phyloP scores from a whole-genome alignment of 2,888 invertebrate genomes.

The Trilocha varians region DNA sequence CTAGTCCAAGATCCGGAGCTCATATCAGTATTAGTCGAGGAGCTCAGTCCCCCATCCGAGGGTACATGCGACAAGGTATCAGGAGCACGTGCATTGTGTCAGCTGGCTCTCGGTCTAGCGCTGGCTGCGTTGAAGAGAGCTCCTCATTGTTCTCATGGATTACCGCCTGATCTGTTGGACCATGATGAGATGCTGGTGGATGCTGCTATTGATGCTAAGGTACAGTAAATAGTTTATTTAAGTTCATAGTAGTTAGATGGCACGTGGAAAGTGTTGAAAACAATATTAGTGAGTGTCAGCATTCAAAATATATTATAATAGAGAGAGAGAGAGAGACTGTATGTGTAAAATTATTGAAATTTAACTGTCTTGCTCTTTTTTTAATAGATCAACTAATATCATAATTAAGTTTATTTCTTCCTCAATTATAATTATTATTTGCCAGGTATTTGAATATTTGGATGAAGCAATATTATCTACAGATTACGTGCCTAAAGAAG shows the following conservation, averaged over 20 bases:
- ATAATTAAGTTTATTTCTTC: no score
- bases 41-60: constrained; percentile 47
- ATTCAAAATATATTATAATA: no score
- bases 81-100: constrained; percentile 51
- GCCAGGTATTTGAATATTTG: constrained; percentile 84
- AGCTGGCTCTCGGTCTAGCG: constrained; percentile 45
- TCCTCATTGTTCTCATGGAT: constrained; percentile 40
- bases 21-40: constrained; percentile 65
- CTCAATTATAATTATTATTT: background rate
- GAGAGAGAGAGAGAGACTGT: no score
- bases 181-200: constrained; percentile 88
- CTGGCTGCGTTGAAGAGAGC: constrained; percentile 56
- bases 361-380: no score
- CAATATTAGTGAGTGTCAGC: no score
- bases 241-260: no score
- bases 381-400: no score
- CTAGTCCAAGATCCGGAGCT: constrained; percentile 75
- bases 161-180: constrained; percentile 63
- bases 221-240: no score
- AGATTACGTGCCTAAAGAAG: constrained; percentile 77
- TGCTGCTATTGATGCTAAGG: constrained; percentile 81
- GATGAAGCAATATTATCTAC: constrained; percentile 81
- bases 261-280: no score
- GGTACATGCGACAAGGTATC: constrained; percentile 18
- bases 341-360: no score